These are phyloP conservation scores for Stigmatopora nigra DNA, from an alignment of 2,113 vertebrate genomes.

Conservation along the genomic window DNA sequence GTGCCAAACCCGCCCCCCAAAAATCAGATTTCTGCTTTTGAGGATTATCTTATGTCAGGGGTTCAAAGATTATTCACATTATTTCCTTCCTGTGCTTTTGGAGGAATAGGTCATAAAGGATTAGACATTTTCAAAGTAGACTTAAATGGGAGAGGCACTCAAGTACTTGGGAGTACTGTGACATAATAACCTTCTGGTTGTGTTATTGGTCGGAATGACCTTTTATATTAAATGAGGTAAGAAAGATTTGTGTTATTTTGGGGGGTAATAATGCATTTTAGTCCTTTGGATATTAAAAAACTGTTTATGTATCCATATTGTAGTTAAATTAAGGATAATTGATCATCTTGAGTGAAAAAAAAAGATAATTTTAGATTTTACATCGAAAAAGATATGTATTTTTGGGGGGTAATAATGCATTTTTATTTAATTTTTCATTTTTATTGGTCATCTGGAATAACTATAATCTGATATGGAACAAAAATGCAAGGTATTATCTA, in stretches of 20 bases:
- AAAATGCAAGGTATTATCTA: neutral
- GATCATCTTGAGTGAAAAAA: no score
- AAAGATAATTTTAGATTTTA: no score
- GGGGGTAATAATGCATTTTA: no score
- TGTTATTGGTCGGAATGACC: neutral
- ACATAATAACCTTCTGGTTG: neutral
- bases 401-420: no score
- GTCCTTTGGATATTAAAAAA: no score
- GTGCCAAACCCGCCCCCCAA: constrained; percentile 30
- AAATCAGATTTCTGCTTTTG: constrained; percentile 43
- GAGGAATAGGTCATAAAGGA: constrained; percentile 9
- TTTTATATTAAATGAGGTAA: neutral
- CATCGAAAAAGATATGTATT: no score
- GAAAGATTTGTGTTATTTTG: neutral
- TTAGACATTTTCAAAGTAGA: neutral
- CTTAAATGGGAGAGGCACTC: constrained; percentile 15
- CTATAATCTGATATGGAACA: no score
- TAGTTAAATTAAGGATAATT: no score
- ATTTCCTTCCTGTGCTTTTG: constrained; percentile 16
- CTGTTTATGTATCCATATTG: no score
- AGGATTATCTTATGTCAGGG: constrained; percentile 46
- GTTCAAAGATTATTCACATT: constrained; percentile 21
- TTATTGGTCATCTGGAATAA: no score
- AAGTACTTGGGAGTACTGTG: neutral
- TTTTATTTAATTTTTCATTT: no score